Evolutionary conservation across 2,113 vertebrate species (phyloP).

Genomic region (Arvicanthis niloticus): DNA sequence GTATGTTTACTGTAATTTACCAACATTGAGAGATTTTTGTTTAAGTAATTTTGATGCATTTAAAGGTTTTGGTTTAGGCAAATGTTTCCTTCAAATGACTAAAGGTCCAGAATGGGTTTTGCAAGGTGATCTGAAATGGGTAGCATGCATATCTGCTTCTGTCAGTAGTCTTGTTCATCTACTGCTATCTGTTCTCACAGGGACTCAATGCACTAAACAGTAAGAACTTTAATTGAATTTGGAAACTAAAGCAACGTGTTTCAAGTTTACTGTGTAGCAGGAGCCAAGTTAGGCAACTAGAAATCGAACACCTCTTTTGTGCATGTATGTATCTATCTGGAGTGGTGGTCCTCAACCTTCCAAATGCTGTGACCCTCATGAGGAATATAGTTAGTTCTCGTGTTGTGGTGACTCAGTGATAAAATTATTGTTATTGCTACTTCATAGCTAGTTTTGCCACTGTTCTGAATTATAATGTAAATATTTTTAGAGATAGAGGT

Average conservation of each 20-base stretch:
- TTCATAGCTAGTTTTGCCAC: not conserved
- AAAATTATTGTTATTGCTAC: not conserved
- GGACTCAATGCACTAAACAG: not conserved
- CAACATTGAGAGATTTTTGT: not conserved
- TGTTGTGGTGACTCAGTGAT: not conserved
- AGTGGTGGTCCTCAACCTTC: not conserved
- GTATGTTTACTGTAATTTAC: not conserved
- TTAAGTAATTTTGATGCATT: not conserved
- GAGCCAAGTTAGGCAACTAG: not conserved
- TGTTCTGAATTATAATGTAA: not conserved
- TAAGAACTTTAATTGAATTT: constrained; percentile 17
- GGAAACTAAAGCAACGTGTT: not conserved
- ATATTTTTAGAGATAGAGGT: not conserved
- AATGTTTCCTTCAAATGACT: not conserved
- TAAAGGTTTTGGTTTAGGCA: constrained; percentile 41
- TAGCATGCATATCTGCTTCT: not conserved
- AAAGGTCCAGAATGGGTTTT: constrained; percentile 29
- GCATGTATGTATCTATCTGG: not conserved
- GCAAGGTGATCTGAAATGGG: not conserved
- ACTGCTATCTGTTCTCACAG: not conserved
- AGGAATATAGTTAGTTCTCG: not conserved
- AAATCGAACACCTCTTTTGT: not conserved
- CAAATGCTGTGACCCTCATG: not conserved
- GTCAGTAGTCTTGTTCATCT: not conserved
- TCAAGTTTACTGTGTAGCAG: not conserved